These are phyloP conservation scores for Drosophila teissieri DNA, from an alignment of 1,140 invertebrate genomes.

Conservation along the genomic window DNA sequence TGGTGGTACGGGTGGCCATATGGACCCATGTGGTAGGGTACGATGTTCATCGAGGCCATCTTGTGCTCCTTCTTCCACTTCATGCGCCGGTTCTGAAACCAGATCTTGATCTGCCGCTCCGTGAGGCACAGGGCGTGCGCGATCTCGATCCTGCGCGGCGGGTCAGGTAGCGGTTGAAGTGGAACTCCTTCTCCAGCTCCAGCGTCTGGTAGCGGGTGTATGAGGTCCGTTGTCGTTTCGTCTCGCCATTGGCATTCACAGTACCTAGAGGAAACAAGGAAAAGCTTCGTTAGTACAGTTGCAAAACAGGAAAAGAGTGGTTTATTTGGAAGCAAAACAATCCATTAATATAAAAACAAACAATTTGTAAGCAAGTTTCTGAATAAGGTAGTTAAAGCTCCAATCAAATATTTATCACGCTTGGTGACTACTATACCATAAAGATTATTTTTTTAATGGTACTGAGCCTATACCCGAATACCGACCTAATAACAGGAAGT, in stretches of 20 bases:
- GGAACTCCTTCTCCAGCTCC: slow-evolving; percentile 98
- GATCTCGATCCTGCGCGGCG: slow-evolving; percentile 96
- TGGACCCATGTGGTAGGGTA: slow-evolving; percentile 96
- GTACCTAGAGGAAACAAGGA: slow-evolving; percentile 89
- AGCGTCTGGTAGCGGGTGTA: slow-evolving; percentile 98
- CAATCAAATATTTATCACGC: too few species aligned
- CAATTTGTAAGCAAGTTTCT: too few species aligned
- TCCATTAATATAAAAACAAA: too few species aligned
- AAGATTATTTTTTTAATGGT: too few species aligned
- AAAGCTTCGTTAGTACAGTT: neutral
- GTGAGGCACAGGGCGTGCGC: slow-evolving; percentile 97
- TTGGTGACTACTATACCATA: too few species aligned
- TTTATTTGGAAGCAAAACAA: too few species aligned
- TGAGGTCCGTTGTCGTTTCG: slow-evolving; percentile 96
- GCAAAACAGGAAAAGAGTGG: neutral
- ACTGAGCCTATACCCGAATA: too few species aligned
- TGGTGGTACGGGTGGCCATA: slow-evolving; percentile 93
- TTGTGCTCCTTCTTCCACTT: slow-evolving; percentile 99
- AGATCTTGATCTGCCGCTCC: slow-evolving; percentile 98
- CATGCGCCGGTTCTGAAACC: slow-evolving; percentile 99
- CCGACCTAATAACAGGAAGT: too few species aligned
- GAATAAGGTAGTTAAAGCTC: too few species aligned
- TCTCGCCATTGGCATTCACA: slow-evolving; percentile 97
- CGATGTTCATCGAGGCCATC: slow-evolving; percentile 97
- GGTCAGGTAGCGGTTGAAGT: slow-evolving; percentile 98